A percentile compares a stretch with the other conserved stretches of the same genome.
phyloP scores from a whole-genome alignment of 2,888 invertebrate species.

The Esperia sulphurella region DNA sequence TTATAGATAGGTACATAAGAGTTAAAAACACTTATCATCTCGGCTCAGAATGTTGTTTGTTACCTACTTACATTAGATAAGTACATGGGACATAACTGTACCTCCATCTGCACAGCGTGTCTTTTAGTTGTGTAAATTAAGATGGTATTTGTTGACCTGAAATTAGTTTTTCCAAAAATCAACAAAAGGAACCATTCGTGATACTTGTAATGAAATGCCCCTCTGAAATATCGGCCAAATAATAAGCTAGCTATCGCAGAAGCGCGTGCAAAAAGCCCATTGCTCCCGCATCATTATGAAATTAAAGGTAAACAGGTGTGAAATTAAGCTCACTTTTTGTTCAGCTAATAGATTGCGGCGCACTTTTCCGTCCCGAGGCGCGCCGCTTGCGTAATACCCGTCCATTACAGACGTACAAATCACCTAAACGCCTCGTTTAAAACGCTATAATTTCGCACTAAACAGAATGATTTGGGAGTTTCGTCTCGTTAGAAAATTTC shows the following conservation, averaged over 20 bases:
- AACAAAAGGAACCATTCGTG: constrained; percentile 24
- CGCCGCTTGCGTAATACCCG: constrained; percentile 61
- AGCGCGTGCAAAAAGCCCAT: constrained; percentile 59
- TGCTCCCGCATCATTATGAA: constrained; percentile 62
- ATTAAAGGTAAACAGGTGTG: constrained; percentile 77
- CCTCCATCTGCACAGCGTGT: background rate
- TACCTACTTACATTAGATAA: background rate
- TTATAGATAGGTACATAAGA: background rate
- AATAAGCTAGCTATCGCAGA: constrained; percentile 27
- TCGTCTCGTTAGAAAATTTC: constrained; percentile 72
- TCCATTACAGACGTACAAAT: constrained; percentile 61
- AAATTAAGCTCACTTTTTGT: constrained; percentile 74
- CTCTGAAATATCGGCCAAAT: constrained; percentile 28
- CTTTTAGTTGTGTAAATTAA: constrained; percentile 6
- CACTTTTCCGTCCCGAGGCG: constrained; percentile 55
- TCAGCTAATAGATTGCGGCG: constrained; percentile 66
- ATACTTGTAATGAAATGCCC: constrained; percentile 29
- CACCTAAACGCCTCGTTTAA: constrained; percentile 69
- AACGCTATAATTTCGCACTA: constrained; percentile 77
- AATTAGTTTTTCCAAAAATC: constrained; percentile 10
- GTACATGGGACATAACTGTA: constrained; percentile 1
- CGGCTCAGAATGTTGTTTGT: background rate
- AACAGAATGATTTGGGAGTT: constrained; percentile 72
- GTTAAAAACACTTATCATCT: background rate
- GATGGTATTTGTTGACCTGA: constrained; percentile 11